Evolutionary conservation across 2,888 invertebrate species (phyloP).

Genomic region (Chromoteleia sp.): DNA sequence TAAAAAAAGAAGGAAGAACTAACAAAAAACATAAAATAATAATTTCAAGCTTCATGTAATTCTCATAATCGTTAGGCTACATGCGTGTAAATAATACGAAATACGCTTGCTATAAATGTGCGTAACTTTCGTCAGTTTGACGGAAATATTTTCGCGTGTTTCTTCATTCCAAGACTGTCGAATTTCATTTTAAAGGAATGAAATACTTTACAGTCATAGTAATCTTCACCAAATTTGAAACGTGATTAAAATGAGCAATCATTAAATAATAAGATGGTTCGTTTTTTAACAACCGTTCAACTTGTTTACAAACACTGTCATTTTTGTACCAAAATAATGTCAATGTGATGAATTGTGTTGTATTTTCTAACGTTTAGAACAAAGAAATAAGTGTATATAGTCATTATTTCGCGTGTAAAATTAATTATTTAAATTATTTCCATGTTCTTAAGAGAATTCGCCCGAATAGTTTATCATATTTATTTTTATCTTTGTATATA

Average conservation of each 20-base stretch:
- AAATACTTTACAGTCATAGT: neutral
- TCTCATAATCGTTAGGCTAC: slow-evolving; percentile 44
- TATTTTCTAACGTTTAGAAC: slow-evolving; percentile 37
- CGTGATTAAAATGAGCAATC: slow-evolving; percentile 16
- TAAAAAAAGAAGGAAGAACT: neutral
- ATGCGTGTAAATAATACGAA: slow-evolving; percentile 44
- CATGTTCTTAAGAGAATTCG: neutral
- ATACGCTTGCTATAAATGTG: slow-evolving; percentile 58
- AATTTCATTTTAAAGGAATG: neutral
- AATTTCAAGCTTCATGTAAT: slow-evolving; percentile 44
- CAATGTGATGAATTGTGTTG: slow-evolving; percentile 48
- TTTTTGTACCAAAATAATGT: slow-evolving; percentile 49
- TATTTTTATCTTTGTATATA: slow-evolving; percentile 22
- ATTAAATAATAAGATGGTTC: neutral
- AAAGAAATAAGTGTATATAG: slow-evolving; percentile 54
- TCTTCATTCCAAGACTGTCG: slow-evolving; percentile 53
- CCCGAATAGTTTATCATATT: slow-evolving; percentile 21
- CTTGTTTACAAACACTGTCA: slow-evolving; percentile 31
- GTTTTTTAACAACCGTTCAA: slow-evolving; percentile 27
- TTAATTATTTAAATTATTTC: neutral
- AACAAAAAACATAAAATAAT: neutral
- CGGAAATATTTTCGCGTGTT: slow-evolving; percentile 35
- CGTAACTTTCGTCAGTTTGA: slow-evolving; percentile 31
- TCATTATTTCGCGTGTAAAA: slow-evolving; percentile 3
- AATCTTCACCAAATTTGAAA: neutral